Evolutionary conservation across 1,140 invertebrate genomes (phyloP).

Genomic region (Procambarus clarkii): DNA sequence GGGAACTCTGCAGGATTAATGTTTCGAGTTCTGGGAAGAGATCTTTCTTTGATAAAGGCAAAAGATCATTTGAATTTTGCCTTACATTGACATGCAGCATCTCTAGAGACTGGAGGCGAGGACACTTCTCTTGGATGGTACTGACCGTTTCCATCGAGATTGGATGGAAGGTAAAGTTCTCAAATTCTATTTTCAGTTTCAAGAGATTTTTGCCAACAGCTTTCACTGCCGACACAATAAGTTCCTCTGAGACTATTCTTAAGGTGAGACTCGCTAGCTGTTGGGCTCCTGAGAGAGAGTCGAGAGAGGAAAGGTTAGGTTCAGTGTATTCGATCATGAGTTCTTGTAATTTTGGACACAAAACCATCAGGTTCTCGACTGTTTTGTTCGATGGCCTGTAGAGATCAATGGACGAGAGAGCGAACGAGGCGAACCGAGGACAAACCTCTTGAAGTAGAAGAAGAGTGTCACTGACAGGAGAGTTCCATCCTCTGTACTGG

Average conservation of each 20-base stretch:
- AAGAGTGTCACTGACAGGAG: constrained; percentile 7
- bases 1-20: constrained; percentile 1
- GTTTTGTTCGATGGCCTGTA: constrained; percentile 7
- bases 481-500: constrained; percentile 16
- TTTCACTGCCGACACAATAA: constrained; percentile 23
- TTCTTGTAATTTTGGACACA: background rate
- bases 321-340: constrained; percentile 21
- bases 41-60: background rate
- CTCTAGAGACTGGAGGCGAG: constrained; percentile 2
- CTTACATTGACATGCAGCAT: constrained; percentile 13
- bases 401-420: constrained; percentile 9
- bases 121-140: constrained; percentile 11
- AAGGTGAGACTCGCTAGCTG: background rate
- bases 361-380: background rate
- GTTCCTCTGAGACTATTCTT: constrained; percentile 20
- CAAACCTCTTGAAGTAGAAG: constrained; percentile 12
- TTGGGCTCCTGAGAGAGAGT: background rate
- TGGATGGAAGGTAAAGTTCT: constrained; percentile 20
- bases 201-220: background rate
- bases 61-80: background rate
- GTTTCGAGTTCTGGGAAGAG: background rate
- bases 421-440: background rate
- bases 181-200: constrained; percentile 26
- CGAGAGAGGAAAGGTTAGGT: background rate
- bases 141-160: constrained; percentile 19